These are phyloP conservation scores for Hemiprocne comata DNA, from an alignment of 2,113 vertebrate species.

Conservation along the genomic window DNA sequence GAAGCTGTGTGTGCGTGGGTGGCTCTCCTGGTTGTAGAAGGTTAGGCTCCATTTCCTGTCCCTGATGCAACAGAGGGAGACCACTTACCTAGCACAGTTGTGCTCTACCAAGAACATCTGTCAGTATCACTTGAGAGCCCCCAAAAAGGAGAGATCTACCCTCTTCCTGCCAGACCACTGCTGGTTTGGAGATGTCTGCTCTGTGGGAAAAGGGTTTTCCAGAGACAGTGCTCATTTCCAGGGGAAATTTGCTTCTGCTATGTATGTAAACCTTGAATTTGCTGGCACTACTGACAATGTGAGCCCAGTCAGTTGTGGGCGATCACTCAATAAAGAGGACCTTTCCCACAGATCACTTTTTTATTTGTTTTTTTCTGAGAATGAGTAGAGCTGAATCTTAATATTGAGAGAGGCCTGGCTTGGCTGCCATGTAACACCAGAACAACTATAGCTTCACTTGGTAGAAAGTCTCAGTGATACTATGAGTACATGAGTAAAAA, in stretches of 20 bases:
- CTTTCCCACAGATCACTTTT: neutral
- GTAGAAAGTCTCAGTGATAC: neutral
- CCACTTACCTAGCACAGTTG: accelerated
- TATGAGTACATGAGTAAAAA: neutral
- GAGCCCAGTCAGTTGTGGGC: neutral
- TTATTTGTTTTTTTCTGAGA: neutral
- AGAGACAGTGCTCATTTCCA: neutral
- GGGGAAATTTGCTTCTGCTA: neutral
- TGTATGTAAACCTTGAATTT: neutral
- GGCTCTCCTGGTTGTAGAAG: neutral
- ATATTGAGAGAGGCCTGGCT: neutral
- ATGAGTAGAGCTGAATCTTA: neutral
- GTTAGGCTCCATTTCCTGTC: neutral
- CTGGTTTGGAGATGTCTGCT: neutral
- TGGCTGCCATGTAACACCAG: neutral
- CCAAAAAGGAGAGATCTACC: neutral
- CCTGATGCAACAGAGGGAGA: neutral
- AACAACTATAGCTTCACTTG: neutral
- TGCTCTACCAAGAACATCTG: neutral
- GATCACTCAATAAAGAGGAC: neutral
- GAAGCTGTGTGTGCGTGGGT: neutral
- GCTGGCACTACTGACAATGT: neutral
- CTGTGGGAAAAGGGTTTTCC: neutral
- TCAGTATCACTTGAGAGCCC: neutral
- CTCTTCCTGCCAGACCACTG: neutral